Evolutionary conservation across 1,140 invertebrate species (phyloP).

Genomic region (Rhyzopertha dominica): DNA sequence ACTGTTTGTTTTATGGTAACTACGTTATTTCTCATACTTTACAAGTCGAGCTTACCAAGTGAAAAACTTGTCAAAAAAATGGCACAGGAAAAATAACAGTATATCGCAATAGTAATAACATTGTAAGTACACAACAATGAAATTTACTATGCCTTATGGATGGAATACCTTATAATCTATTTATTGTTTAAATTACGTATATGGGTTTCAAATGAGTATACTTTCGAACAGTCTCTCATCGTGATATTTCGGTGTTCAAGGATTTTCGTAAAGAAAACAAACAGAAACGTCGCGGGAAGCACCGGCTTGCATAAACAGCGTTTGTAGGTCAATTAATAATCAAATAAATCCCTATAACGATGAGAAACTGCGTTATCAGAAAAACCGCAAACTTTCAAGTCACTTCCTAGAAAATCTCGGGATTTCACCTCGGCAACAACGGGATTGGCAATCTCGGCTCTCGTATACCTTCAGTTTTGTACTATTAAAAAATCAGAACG

Average conservation of each 20-base stretch:
- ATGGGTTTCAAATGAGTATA: slow-evolving; percentile 43
- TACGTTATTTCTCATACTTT: slow-evolving; percentile 1
- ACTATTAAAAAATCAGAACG: slow-evolving; percentile 14
- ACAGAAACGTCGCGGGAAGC: neutral
- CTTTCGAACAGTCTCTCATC: slow-evolving; percentile 24
- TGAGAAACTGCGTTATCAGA: slow-evolving; percentile 7
- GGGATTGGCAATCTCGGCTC: no score
- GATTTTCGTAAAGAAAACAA: slow-evolving; percentile 6
- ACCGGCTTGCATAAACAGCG: neutral
- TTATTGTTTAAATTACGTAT: slow-evolving; percentile 46
- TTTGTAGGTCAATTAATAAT: neutral
- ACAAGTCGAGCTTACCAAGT: slow-evolving; percentile 3
- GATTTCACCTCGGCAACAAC: no score
- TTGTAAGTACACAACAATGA: slow-evolving; percentile 32
- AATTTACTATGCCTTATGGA: slow-evolving; percentile 33
- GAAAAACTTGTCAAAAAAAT: slow-evolving; percentile 12
- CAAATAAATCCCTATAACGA: slow-evolving; percentile 18
- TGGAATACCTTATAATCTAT: slow-evolving; percentile 30
- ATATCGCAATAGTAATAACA: slow-evolving; percentile 19
- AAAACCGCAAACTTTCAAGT: no score
- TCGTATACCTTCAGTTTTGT: slow-evolving; percentile 5
- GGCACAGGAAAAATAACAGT: slow-evolving; percentile 22
- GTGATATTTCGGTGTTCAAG: slow-evolving; percentile 9
- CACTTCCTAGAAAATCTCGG: no score
- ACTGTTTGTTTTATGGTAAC: neutral